A percentile compares a stretch with the other conserved stretches of the same genome.
These are phyloP conservation scores for Dromius quadrimaculatus DNA, from an alignment of 2,888 invertebrate genomes.

Conservation along the genomic window DNA sequence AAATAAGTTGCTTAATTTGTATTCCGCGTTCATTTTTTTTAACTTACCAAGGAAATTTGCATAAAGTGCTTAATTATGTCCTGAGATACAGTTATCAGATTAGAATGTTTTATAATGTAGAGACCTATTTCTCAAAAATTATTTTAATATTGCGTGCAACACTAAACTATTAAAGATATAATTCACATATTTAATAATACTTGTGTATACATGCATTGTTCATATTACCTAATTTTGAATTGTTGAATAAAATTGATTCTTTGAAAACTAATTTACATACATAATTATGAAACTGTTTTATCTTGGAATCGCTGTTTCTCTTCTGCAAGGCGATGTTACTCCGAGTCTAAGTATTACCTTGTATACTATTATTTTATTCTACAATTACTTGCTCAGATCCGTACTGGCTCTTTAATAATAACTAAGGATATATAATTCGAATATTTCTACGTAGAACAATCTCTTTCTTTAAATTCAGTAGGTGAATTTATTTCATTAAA, in stretches of 20 bases:
- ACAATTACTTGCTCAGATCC: too few relatives aligned
- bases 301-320: slow-evolving; percentile 19
- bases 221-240: slow-evolving; percentile 18
- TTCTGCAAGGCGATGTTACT: slow-evolving; percentile 5
- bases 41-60: slow-evolving; percentile 7
- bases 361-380: neutral
- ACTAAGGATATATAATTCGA: too few relatives aligned
- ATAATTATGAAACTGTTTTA: slow-evolving; percentile 30
- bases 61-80: slow-evolving; percentile 13
- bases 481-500: too few relatives aligned
- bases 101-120: slow-evolving; percentile 24
- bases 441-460: too few relatives aligned
- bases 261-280: slow-evolving; percentile 29
- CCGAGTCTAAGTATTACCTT: neutral
- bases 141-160: slow-evolving; percentile 27
- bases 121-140: slow-evolving; percentile 35
- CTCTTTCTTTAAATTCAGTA: too few relatives aligned
- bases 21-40: slow-evolving; percentile 9
- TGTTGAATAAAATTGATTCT: slow-evolving; percentile 17
- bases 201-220: slow-evolving; percentile 22
- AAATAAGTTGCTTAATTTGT: too few relatives aligned
- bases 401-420: too few relatives aligned
- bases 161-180: slow-evolving; percentile 9
- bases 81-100: slow-evolving; percentile 20
- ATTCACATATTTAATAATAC: slow-evolving; percentile 17